phyloP scores from a whole-genome alignment of 2,888 invertebrate species.

The Synanthedon formicaeformis region DNA sequence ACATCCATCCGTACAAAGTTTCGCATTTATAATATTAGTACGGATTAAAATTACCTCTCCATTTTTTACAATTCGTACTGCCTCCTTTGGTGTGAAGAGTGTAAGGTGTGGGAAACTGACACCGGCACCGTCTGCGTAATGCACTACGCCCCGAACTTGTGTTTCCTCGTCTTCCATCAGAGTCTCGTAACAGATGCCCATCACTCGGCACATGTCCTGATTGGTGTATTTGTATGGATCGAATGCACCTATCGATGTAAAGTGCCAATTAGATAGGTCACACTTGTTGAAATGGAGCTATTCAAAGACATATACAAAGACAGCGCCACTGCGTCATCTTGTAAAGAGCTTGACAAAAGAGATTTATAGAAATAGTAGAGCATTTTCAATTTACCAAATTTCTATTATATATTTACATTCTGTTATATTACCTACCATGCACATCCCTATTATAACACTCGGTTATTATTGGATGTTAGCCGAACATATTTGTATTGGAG shows the following conservation, averaged over 20 bases:
- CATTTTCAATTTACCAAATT: too few species aligned
- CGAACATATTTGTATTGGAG: too few species aligned
- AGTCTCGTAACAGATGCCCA: conserved; percentile 82
- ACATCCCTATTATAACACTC: too few species aligned
- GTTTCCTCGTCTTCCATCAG: conserved; percentile 85
- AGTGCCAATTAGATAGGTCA: not conserved
- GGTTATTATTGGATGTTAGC: too few species aligned
- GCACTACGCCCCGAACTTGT: conserved; percentile 82
- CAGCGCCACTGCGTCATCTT: not conserved
- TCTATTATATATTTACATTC: too few species aligned
- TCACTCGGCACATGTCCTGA: conserved; percentile 82
- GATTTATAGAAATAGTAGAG: too few species aligned
- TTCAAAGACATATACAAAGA: not conserved
- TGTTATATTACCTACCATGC: too few species aligned
- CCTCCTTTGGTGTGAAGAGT: conserved; percentile 81
- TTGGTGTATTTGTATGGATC: conserved; percentile 82
- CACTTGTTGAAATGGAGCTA: not conserved
- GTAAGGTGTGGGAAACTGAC: conserved; percentile 82
- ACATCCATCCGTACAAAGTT: too few species aligned
- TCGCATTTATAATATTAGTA: too few species aligned
- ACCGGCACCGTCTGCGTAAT: conserved; percentile 81
- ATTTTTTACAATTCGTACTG: conserved; percentile 83
- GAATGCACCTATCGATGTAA: conserved; percentile 73
- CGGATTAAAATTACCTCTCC: conserved; percentile 71
- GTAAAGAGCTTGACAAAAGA: too few species aligned